phyloP scores from a whole-genome alignment of 2,113 vertebrate species.

The Halcyon senegalensis region DNA sequence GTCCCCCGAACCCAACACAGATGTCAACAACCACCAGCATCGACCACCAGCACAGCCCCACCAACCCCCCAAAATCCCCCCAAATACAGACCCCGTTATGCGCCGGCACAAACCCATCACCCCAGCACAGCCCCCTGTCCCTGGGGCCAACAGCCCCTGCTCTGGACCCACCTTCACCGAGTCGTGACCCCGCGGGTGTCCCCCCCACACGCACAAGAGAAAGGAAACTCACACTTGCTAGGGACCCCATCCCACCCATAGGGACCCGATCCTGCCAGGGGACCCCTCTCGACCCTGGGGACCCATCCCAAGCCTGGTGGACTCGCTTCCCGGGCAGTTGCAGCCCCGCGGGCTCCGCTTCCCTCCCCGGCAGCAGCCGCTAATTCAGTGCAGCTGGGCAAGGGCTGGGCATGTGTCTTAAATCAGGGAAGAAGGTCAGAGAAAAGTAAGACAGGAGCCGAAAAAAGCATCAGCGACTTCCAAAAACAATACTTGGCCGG shows the following conservation, averaged over 20 bases:
- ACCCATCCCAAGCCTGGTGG: not conserved
- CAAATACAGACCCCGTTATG: not conserved
- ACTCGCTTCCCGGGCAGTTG: not conserved
- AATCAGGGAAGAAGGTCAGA: conserved; percentile 63
- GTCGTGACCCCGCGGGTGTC: not conserved
- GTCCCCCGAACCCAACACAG: not conserved
- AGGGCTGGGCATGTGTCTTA: conserved; percentile 63
- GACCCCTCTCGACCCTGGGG: not conserved
- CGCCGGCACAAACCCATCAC: not conserved
- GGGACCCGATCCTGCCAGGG: not conserved
- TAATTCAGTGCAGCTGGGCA: conserved; percentile 62
- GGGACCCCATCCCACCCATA: not conserved
- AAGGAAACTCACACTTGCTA: not conserved
- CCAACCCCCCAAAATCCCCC: rapidly evolving
- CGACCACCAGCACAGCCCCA: not conserved
- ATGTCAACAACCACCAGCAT: not conserved
- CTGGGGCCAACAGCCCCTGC: not conserved
- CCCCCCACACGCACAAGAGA: not conserved
- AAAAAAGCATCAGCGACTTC: conserved; percentile 43
- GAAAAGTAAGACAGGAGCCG: conserved; percentile 65
- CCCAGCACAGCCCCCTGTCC: rapidly evolving
- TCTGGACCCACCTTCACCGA: not conserved
- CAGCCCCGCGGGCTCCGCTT: not conserved
- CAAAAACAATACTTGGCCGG: conserved; percentile 56
- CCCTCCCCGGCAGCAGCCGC: conserved; percentile 29